Percentiles rank a stretch among this genome's conserved stretches.
Evolutionary conservation across 2,888 invertebrate species (phyloP).

Genomic region (Sussaba pulchella): DNA sequence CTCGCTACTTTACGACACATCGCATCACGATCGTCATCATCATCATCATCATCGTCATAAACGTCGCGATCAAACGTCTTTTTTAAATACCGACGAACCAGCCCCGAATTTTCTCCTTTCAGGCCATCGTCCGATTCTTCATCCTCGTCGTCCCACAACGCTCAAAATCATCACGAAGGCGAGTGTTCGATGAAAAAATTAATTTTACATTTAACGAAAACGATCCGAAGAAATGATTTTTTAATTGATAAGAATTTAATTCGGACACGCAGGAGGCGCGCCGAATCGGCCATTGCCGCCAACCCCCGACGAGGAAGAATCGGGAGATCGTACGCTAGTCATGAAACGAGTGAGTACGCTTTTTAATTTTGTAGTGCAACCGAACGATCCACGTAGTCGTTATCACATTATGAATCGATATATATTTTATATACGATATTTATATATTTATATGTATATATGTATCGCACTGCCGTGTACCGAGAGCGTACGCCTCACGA

Average conservation of each 20-base stretch:
- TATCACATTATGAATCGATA: constrained; percentile 64
- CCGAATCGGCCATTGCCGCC: constrained; percentile 97
- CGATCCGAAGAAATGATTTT: no score
- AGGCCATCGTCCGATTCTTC: constrained; percentile 84
- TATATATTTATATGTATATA: constrained; percentile 55
- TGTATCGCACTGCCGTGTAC: constrained; percentile 69
- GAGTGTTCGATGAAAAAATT: constrained; percentile 67
- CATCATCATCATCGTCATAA: constrained; percentile 53
- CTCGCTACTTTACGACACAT: constrained; percentile 57
- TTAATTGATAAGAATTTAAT: no score
- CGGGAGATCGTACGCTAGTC: constrained; percentile 95
- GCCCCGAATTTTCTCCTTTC: constrained; percentile 85
- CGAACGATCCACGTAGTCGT: constrained; percentile 67
- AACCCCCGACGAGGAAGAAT: constrained; percentile 96
- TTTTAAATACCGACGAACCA: constrained; percentile 77
- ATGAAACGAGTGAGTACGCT: constrained; percentile 93
- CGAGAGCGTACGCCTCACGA: constrained; percentile 64
- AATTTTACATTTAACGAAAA: no score
- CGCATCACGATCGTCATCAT: constrained; percentile 55
- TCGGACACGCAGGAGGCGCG: constrained; percentile 87
- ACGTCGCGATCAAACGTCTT: constrained; percentile 64
- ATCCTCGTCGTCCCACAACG: constrained; percentile 80
- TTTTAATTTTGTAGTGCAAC: constrained; percentile 71
- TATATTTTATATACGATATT: constrained; percentile 42
- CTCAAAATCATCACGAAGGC: constrained; percentile 83